Base-by-base conservation (phyloP, 2,888 invertebrate species). In the Melanchra persicariae region DNA sequence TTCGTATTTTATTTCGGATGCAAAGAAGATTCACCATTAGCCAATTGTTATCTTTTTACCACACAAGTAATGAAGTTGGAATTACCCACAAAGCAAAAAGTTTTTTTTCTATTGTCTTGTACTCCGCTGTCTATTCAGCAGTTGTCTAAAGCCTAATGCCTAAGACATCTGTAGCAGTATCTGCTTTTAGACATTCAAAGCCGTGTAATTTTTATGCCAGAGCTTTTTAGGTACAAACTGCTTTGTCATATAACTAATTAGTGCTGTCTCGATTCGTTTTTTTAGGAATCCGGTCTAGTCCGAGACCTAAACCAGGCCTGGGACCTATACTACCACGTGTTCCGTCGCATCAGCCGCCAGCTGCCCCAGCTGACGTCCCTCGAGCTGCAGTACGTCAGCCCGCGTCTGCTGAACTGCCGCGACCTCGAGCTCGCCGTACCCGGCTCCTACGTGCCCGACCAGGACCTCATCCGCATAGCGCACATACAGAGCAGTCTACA, bases 241-340 rank as follows among this genome's bases (percentile, higher is more conserved):
- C 8, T 26, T 40, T 17, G 37, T 62, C 9, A 5, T 15, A 10
- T 9, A 30, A 54, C 15, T 1, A 3, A 37, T 12, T 24, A 30
- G 24, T 51, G 10, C 17, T 6, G 17, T 34, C 8, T 12, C 3
- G 19, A 4, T 4, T 6, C 9, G 40, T 47, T 34, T 19, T 43
- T 45, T 24, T 37, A 98, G 96, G 97, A 97, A 34, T 98, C 99
- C 0, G 97, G 98, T 0, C 98, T 98, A 85, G 97, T 98, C 8
- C 97, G 99, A 83, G 99, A 99, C 89, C 94, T 99, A 81, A 99
- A 99, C 91, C 99, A 99, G 91, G 99, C 99, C 5, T 99, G 99
- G 99, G 99, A 99, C 91, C 96, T 99, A 49, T 99, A 99, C 95
- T 99, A 99, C 95, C 99, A 99, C 91, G 99, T 99, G 65, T 99